These are phyloP conservation scores for Halcyon senegalensis DNA, from an alignment of 2,113 vertebrate species.

Conservation along the genomic window DNA sequence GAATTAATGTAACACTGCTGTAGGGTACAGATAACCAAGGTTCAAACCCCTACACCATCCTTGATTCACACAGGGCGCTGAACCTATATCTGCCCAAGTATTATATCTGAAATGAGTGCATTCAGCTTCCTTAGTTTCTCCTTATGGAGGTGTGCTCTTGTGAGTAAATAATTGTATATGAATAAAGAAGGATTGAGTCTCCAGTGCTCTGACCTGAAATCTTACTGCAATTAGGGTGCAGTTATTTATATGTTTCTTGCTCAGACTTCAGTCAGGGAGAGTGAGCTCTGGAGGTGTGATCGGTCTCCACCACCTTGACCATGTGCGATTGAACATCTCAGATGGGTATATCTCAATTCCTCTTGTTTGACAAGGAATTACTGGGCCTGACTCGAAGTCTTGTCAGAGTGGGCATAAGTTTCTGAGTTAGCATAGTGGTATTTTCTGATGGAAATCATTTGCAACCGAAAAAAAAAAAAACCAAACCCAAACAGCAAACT, in stretches of 20 bases:
- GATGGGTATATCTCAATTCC: not conserved
- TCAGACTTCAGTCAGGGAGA: not conserved
- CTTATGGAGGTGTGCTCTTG: not conserved
- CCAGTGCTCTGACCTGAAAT: not conserved
- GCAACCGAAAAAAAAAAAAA: not conserved
- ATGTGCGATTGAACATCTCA: fast-evolving
- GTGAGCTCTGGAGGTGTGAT: fast-evolving
- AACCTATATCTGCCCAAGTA: not conserved
- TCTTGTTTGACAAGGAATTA: not conserved
- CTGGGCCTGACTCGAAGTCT: not conserved
- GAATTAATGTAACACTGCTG: not conserved
- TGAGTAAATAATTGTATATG: not conserved
- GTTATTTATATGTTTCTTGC: not conserved
- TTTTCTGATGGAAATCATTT: not conserved
- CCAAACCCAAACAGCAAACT: too few relatives aligned
- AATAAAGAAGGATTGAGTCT: not conserved
- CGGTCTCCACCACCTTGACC: not conserved
- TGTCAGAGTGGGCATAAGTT: not conserved
- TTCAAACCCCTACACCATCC: not conserved
- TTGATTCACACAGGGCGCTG: not conserved
- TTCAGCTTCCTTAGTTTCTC: not conserved
- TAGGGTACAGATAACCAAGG: not conserved
- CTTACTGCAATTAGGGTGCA: not conserved
- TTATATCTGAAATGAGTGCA: not conserved
- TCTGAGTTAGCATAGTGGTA: not conserved